A percentile compares a stretch with the other conserved stretches of the same genome.
Evolutionary conservation across 2,888 invertebrate genomes (phyloP).

Genomic region (Helicoverpa assulta): DNA sequence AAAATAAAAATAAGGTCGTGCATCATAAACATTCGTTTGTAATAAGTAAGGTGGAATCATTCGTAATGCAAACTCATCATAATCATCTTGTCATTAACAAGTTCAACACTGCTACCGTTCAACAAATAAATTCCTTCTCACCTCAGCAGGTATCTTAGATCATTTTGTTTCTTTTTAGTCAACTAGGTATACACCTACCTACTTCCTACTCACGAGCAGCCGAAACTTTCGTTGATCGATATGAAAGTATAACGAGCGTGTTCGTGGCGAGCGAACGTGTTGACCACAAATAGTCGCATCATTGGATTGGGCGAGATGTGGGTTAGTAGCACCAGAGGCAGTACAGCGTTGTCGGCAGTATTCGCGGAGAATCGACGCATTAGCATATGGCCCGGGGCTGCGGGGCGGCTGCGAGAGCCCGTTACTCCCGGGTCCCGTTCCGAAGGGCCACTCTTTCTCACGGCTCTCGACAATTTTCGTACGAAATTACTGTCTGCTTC

Average conservation of each 20-base stretch:
- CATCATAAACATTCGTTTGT: conserved; percentile 22
- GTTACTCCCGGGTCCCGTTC: conserved; percentile 84
- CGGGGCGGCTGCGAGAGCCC: conserved; percentile 66
- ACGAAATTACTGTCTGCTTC: conserved; percentile 50
- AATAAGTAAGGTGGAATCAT: conserved; percentile 2
- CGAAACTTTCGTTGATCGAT: conserved; percentile 85
- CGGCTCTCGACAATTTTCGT: conserved; percentile 74
- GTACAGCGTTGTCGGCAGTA: conserved; percentile 71
- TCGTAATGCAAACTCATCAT: conserved; percentile 38
- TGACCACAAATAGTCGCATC: conserved; percentile 86
- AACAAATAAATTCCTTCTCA: conserved; percentile 47
- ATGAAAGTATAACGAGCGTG: conserved; percentile 88
- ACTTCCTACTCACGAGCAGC: conserved; percentile 75
- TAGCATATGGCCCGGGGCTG: conserved; percentile 86
- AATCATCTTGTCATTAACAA: conserved; percentile 28
- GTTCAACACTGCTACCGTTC: conserved; percentile 49
- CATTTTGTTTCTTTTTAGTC: conserved; percentile 52
- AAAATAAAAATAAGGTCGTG: conserved; percentile 26
- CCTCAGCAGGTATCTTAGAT: conserved; percentile 40
- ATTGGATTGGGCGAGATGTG: conserved; percentile 82
- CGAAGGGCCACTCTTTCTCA: conserved; percentile 81
- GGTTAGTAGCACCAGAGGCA: conserved; percentile 86
- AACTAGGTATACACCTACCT: conserved; percentile 66
- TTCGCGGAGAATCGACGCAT: conserved; percentile 78
- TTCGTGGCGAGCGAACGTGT: conserved; percentile 78